A percentile compares a stretch with the other conserved stretches of the same genome.
These are phyloP conservation scores for Pyrrhosoma nymphula DNA, from an alignment of 2,888 invertebrate species.

Conservation along the genomic window DNA sequence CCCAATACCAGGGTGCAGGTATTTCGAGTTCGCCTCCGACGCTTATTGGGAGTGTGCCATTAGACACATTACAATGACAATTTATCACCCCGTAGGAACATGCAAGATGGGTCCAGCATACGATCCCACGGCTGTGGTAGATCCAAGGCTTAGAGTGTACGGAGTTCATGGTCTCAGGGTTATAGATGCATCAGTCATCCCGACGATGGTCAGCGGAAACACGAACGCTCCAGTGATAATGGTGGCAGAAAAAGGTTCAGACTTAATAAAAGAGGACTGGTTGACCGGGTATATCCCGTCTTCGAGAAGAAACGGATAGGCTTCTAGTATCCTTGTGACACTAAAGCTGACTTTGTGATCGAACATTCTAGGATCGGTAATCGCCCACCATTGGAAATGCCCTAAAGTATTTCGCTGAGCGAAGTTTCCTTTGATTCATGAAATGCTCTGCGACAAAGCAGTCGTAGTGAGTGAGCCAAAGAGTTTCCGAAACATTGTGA, in stretches of 20 bases:
- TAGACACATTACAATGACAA: conserved; percentile 92
- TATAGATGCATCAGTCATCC: conserved; percentile 94
- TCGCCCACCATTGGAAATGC: background rate
- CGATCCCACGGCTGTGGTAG: conserved; percentile 90
- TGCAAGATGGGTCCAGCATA: conserved; percentile 92
- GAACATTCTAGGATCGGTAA: background rate
- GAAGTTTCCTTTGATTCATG: background rate
- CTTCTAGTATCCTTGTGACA: background rate
- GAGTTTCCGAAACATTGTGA: background rate
- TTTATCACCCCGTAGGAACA: conserved; percentile 93
- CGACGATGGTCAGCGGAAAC: conserved; percentile 92
- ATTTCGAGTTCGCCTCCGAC: conserved; percentile 87
- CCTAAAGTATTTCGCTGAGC: background rate
- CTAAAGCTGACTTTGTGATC: background rate
- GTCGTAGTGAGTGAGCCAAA: background rate
- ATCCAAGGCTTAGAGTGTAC: conserved; percentile 87
- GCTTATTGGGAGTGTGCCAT: conserved; percentile 93
- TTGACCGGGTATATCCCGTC: conserved; percentile 74
- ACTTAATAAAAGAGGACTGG: conserved; percentile 93
- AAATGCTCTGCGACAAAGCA: background rate
- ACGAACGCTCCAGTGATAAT: conserved; percentile 95
- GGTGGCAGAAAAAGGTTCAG: conserved; percentile 94
- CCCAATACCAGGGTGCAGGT: conserved; percentile 89
- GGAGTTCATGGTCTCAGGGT: conserved; percentile 89
- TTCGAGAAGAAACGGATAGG: background rate